Evolutionary conservation across 2,113 vertebrate species (phyloP).

Genomic region (Prunella himalayana): DNA sequence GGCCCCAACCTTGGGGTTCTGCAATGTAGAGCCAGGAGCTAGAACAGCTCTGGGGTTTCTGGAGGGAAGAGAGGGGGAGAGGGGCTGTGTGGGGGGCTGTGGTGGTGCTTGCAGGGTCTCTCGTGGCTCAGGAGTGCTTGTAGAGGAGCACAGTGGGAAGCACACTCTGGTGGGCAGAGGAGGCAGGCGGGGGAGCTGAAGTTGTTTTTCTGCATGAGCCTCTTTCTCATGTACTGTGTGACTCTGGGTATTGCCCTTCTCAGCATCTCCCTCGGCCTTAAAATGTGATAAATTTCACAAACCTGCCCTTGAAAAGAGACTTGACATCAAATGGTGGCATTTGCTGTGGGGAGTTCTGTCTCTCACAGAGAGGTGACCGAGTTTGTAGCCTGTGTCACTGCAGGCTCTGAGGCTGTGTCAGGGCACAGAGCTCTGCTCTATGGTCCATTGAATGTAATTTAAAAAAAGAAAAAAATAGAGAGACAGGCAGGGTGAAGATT

Average conservation of each 20-base stretch:
- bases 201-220: neutral
- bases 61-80: neutral
- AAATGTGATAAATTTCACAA: neutral
- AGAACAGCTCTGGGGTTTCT: neutral
- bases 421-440: neutral
- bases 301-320: neutral
- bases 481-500: neutral
- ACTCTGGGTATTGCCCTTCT: neutral
- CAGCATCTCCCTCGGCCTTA: neutral
- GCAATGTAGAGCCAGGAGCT: neutral
- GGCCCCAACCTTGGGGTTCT: rapidly evolving
- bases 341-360: neutral
- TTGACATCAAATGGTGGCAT: neutral
- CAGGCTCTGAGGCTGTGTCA: neutral
- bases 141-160: neutral
- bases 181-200: neutral
- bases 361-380: neutral
- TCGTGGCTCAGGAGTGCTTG: rapidly evolving
- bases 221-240: neutral
- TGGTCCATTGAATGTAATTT: neutral
- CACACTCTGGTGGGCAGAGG: neutral
- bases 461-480: neutral
- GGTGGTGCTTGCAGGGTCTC: neutral
- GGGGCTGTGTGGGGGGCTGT: neutral
- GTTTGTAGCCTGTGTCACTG: rapidly evolving